Evolutionary conservation across 2,797 vertebrate genomes (phyloP), one percentile per base, ranked within the genome.

Genomic region (Pseudochirops cupreus): DNA sequence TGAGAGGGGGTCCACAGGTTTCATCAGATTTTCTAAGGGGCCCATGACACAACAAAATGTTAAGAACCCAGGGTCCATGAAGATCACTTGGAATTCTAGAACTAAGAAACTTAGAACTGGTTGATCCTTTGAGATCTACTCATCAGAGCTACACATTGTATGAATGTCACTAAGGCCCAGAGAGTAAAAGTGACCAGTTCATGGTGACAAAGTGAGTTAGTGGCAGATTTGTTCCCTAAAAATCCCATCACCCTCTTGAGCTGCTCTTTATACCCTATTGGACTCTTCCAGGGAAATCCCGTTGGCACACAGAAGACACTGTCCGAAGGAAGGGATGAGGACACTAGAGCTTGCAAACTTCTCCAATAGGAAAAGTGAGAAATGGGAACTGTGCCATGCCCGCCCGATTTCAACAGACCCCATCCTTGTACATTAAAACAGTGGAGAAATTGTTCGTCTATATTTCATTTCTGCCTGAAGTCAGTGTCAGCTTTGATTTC

Each of bases 401-500:
- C 59, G 50, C 74, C 50, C 13, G 31, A 93, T 91, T 96, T 95
- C 93, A 97, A 95, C 95, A 98, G 96, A 97, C 96, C 94, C 55
- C 57, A 96, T 93, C 97, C 52, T 96, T 93, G 12, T 92, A 31
- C 52, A 74, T 91, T 50, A 58, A 94, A 95, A 97, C 95, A 98
- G 91, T 95, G 24, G 56, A 92, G 56, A 95, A 97, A 96, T 96
- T 98, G 91, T 96, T 98, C 94, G 90, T 97, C 93, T 94, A 92
- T 18, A 56, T 95, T 74, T 94, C 87, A 95, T 97, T 95, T 62
- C 59, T 97, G 91, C 87, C 94, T 93, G 95, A 95, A 97, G 59
- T 95, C 94, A 97, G 56, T 95, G 96, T 98, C 92, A 58, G 46
- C 93, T 53, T 92, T 97, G 93, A 97, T 56, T 92, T 56, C 96